Percentiles rank a stretch among this genome's conserved stretches.
These are phyloP conservation scores for Rhinichthys klamathensis DNA, from an alignment of 2,113 vertebrate species.

Conservation along the genomic window DNA sequence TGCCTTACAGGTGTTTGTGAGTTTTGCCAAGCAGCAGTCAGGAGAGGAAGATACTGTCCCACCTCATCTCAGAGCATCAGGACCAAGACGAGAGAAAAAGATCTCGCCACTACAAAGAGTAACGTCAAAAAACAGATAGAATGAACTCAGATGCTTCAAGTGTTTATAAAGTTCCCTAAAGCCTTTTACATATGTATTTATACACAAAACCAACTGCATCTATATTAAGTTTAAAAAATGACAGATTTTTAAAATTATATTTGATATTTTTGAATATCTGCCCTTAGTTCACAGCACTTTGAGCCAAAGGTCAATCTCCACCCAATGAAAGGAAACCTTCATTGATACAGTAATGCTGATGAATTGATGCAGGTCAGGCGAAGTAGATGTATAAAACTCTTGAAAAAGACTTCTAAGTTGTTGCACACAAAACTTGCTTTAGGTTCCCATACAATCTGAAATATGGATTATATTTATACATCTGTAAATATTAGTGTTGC, in stretches of 20 bases:
- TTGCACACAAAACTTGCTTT: neutral
- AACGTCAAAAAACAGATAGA: constrained; percentile 63
- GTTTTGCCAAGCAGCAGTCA: constrained; percentile 93
- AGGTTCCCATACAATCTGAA: neutral
- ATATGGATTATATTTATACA: neutral
- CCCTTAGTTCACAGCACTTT: neutral
- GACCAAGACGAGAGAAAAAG: constrained; percentile 79
- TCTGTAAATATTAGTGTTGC: constrained; percentile 13
- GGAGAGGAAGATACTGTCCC: constrained; percentile 75
- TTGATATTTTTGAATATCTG: neutral
- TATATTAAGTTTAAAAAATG: neutral
- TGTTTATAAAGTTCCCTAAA: constrained; percentile 15
- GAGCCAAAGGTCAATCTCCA: neutral
- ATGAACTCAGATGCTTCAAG: constrained; percentile 34
- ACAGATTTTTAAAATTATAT: neutral
- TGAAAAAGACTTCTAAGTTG: neutral
- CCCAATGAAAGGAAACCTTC: neutral
- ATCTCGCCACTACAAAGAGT: constrained; percentile 70
- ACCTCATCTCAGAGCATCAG: constrained; percentile 79
- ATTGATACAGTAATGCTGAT: neutral
- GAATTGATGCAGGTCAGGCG: neutral
- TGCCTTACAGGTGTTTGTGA: constrained; percentile 85
- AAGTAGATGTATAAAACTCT: neutral
- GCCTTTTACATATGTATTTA: constrained; percentile 21
- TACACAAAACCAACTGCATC: neutral